These are phyloP conservation scores for Drosophila neotestacea DNA, from an alignment of 2,888 invertebrate genomes.

Conservation along the genomic window DNA sequence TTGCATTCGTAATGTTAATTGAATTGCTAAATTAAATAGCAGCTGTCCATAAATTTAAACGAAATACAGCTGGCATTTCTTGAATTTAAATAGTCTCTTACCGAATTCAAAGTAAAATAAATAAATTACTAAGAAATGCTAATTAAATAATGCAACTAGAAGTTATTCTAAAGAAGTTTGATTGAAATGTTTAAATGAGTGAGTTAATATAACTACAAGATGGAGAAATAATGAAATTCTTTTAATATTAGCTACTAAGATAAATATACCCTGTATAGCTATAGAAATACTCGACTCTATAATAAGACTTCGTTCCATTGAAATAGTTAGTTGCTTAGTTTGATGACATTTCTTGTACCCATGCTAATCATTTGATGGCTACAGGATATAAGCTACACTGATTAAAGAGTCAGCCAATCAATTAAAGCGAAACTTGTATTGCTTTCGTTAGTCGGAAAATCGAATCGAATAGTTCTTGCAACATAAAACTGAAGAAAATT, in stretches of 20 bases:
- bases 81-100: constrained; percentile 1
- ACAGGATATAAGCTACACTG: neutral
- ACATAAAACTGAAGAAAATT: constrained; percentile 15
- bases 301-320: neutral
- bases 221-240: too few relatives aligned
- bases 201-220: too few relatives aligned
- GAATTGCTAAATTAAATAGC: constrained; percentile 12
- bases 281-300: neutral
- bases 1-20: constrained; percentile 16
- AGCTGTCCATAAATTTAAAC: neutral
- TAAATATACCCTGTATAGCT: neutral
- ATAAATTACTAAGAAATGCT: neutral
- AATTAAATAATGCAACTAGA: neutral
- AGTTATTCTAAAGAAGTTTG: neutral
- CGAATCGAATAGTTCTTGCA: neutral
- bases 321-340: neutral
- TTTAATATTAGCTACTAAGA: neutral
- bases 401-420: constrained; percentile 13
- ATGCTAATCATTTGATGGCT: constrained; percentile 4
- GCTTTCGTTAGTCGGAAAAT: neutral
- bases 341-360: constrained; percentile 2
- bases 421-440: constrained; percentile 6
- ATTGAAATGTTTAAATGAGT: neutral
- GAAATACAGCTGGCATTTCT: constrained; percentile 3
- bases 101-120: neutral